Evolutionary conservation across 2,113 vertebrate species (phyloP), one percentile per base, ranked within the genome.

Genomic region (Bostrychus sinensis): DNA sequence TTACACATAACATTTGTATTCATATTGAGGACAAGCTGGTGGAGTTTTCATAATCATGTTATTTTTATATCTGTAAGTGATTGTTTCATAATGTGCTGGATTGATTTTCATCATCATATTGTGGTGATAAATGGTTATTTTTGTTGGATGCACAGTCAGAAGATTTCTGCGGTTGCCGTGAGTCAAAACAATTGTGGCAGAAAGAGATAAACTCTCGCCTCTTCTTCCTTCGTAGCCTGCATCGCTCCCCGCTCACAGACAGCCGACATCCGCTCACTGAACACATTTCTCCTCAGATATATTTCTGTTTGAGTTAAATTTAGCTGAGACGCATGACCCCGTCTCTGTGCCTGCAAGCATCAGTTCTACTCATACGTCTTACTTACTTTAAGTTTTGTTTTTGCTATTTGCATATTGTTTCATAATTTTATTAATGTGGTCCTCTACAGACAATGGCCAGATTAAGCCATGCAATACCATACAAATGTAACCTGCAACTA

Each of bases 291-390:
- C 22, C 37, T 68, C 5, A 2, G 58, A 68, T 65, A 62, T 7
- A 38, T 65, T 25, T 71, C 45, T 11, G 46, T 74, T 74, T 61
- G 54, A 75, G 74, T 64, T 77, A 74, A 68, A 75, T 82, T 60
- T 82, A 64, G 83, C 69, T 25, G 41, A 68, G 57, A 39, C 46
- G 50, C 62, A 41, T 61, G 75, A 77, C n/a, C 75, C 72, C 62
- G 14, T 56, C 2, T 26, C 10, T 14, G 34, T 12, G 48, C 72
- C 69, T 65, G 55, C 61, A 72, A 59, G 66, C 54, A 42, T 45
- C 13, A 16, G 50, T 45, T 56, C 55, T 69, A 51, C 13, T 34
- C 34, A 26, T 8, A 50, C 16, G 36, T 73, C 43, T 63, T 41
- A n/a, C 37, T 65, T 75, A 42, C 41, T 16, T 42, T 62, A 8